phyloP scores from a whole-genome alignment of 2,113 vertebrate genomes.

The Perca flavescens region DNA sequence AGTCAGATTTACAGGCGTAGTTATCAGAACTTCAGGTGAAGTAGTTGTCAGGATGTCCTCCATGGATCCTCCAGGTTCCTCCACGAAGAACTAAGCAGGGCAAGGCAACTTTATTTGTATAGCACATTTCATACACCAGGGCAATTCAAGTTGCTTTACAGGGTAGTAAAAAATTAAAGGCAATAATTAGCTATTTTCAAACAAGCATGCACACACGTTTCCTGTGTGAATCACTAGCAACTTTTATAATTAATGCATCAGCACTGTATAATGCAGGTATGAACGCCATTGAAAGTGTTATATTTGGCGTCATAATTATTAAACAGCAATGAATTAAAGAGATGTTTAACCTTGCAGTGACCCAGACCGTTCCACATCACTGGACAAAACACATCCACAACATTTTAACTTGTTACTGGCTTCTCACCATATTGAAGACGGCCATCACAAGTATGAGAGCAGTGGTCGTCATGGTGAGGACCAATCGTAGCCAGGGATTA shows the following conservation, averaged over 20 bases:
- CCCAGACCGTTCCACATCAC: not conserved
- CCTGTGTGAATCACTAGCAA: too few species aligned
- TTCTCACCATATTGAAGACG: conserved; percentile 96
- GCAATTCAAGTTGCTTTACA: too few species aligned
- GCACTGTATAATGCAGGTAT: not conserved
- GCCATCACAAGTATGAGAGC: conserved; percentile 94
- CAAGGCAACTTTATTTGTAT: too few species aligned
- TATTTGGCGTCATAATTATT: not conserved
- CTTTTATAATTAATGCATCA: not conserved
- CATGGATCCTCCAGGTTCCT: conserved; percentile 72
- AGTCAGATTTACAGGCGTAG: conserved; percentile 84
- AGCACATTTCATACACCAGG: too few species aligned
- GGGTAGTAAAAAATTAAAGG: not conserved
- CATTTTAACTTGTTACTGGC: not conserved
- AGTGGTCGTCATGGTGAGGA: conserved; percentile 92
- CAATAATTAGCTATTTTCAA: not conserved
- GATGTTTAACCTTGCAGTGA: not conserved
- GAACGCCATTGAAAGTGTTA: not conserved
- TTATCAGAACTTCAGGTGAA: conserved; percentile 62
- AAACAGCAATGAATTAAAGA: not conserved
- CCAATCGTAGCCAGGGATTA: conserved; percentile 93
- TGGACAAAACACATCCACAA: not conserved
- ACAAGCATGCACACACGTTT: too few species aligned
- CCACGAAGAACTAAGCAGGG: conserved; percentile 90
- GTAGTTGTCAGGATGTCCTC: conserved; percentile 64